Percentiles rank a stretch among this genome's conserved stretches.
Evolutionary conservation across 2,113 vertebrate genomes (phyloP).

Genomic region (Macroglossus sobrinus): DNA sequence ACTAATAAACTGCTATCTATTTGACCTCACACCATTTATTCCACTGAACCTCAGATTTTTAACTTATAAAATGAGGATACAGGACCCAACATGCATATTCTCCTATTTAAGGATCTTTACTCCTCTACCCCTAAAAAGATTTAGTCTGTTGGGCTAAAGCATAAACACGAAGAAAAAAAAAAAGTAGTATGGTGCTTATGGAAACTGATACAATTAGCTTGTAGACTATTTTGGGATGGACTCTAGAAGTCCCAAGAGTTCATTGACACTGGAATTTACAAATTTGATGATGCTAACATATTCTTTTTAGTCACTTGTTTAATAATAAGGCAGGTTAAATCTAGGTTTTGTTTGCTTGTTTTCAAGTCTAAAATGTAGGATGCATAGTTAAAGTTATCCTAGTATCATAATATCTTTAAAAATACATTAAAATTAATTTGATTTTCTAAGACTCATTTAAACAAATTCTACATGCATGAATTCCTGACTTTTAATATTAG

Average conservation of each 20-base stretch:
- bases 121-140: background rate
- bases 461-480: background rate
- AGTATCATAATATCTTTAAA: background rate
- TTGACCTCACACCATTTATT: background rate
- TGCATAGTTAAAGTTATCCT: background rate
- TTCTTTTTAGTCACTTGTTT: background rate
- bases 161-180: background rate
- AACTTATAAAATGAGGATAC: background rate
- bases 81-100: background rate
- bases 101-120: background rate
- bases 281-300: background rate
- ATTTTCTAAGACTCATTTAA: background rate
- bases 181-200: background rate
- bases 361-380: constrained; percentile 3
- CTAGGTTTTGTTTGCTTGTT: background rate
- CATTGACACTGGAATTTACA: background rate
- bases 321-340: background rate
- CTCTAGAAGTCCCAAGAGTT: background rate
- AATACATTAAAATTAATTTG: background rate
- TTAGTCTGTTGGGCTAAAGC: background rate
- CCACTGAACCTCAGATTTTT: background rate
- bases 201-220: background rate
- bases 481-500: background rate
- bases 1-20: background rate
- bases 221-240: background rate